phyloP scores from a whole-genome alignment of 2,888 invertebrate species.

The Stictocephala bisonia region DNA sequence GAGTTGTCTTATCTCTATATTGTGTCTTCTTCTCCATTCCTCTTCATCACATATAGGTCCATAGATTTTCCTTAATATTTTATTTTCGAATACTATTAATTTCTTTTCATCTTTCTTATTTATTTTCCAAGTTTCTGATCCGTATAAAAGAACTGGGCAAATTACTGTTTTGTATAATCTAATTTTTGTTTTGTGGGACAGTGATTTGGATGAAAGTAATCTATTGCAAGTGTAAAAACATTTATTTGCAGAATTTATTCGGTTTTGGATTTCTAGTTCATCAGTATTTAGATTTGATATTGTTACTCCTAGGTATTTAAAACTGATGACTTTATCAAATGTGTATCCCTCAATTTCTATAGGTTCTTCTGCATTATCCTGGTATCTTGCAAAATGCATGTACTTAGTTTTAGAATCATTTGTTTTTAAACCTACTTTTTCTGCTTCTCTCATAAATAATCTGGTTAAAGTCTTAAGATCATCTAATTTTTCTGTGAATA shows the following conservation, averaged over 20 bases:
- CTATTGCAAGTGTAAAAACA: constrained; percentile 34
- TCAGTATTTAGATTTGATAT: not conserved
- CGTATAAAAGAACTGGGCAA: constrained; percentile 27
- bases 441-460: not conserved
- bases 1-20: constrained; percentile 2
- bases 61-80: not conserved
- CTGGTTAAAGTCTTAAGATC: too few species aligned
- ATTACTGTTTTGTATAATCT: constrained; percentile 41
- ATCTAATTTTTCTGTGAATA: not conserved
- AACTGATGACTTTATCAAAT: constrained; percentile 6
- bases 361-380: not conserved
- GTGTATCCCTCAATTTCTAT: constrained; percentile 34
- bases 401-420: constrained; percentile 45
- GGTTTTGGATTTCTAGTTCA: constrained; percentile 27
- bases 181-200: constrained; percentile 29
- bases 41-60: not conserved
- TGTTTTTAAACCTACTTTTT: constrained; percentile 36
- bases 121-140: constrained; percentile 32
- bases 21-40: constrained; percentile 17
- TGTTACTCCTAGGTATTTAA: constrained; percentile 31
- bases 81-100: constrained; percentile 1
- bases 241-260: constrained; percentile 11
- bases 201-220: constrained; percentile 41
- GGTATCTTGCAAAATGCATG: constrained; percentile 25
- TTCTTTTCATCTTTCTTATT: constrained; percentile 14